A percentile compares a stretch with the other conserved stretches of the same genome.
Conservation (phyloP, 2,113 vertebrate genomes). For the Mus pahari region DNA sequence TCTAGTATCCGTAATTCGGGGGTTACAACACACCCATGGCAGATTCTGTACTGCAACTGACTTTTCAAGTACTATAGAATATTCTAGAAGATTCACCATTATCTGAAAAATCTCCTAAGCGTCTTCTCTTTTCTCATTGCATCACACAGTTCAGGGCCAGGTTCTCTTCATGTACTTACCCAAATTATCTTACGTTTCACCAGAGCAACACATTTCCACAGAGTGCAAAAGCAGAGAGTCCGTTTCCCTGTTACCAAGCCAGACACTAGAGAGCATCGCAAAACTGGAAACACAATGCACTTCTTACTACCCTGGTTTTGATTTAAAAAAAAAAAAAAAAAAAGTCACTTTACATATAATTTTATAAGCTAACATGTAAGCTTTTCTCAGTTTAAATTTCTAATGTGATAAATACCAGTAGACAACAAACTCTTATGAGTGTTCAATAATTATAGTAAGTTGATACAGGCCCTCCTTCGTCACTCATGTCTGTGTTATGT, state of each 20-base stretch:
- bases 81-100: background rate
- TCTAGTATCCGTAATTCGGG: too few species aligned
- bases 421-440: background rate
- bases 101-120: background rate
- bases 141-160: background rate
- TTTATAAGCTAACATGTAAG: background rate
- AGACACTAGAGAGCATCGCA: background rate
- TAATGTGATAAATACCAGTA: background rate
- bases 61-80: background rate
- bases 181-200: background rate
- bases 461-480: background rate
- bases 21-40: background rate
- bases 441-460: background rate
- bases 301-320: background rate
- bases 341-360: constrained; percentile 6
- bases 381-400: constrained; percentile 18
- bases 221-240: background rate
- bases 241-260: background rate
- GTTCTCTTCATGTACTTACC: background rate
- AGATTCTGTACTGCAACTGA: background rate
- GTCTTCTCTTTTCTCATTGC: background rate
- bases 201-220: background rate
- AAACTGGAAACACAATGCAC: background rate
- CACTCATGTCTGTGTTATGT: background rate
- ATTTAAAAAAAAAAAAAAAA: background rate